Base-by-base conservation (phyloP, 2,888 invertebrate species). In the Gymnocheta viridis region DNA sequence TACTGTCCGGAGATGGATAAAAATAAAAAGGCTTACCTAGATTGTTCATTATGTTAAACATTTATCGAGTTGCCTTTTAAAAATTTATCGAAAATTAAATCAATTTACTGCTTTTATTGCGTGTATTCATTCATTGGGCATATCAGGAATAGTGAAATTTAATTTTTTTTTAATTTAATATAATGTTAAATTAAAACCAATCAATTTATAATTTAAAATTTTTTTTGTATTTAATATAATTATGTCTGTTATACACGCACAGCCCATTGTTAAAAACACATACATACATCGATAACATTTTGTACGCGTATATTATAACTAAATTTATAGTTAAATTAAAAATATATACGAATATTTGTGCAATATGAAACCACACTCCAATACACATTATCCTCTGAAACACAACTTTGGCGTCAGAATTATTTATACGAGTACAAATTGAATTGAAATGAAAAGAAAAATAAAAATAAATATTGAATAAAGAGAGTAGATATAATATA, bases 131-230 rank as follows among this genome's bases (percentile, higher is more conserved):
- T 44, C 32, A 54, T 64, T 64, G 64, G 22, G 12, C 41, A 22
- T 64, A 74, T 62, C 38, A 24, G 24, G 14, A 54, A 74, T 67
- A 76, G 56, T 76, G 17, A 76, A 76, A 76, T 76, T n/a, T 58
- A 76, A 67, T 58, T 67, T 67, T 66, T 66, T 47, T 58, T 56
- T 47, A 76, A 56, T 76, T 76, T 76, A 47, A 67, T 67, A 41
- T n/a, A 41, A 41, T 41, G 29, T 38, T 38, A 60, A 69, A 77
- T 69, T 67, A 60, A 77, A 67, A 66, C 47, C 47, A 67, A 56
- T 66, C 56, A 77, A 67, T 67, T 69, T 77, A 27, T 60, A 58
- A 2, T 41, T 24, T 62, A n/a, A n/a, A n/a, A n/a, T n/a, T n/a
- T n/a, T n/a, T 62, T 62, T 62, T 29, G 14, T n/a, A 58, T 60